phyloP scores from a whole-genome alignment of 2,888 invertebrate genomes.

The Rhagonycha lutea region DNA sequence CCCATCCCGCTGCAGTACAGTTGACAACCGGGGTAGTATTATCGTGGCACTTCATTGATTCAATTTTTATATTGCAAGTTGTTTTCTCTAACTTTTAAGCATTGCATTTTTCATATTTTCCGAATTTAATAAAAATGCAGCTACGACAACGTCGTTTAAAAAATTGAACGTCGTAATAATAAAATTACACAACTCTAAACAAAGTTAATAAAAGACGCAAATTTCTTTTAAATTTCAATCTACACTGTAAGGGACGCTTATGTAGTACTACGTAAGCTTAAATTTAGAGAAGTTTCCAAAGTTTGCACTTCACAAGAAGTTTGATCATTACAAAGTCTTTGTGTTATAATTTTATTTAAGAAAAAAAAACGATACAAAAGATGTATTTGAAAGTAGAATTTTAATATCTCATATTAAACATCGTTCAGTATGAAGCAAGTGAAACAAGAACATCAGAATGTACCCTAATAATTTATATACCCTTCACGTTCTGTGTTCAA shows the following conservation, averaged over 20 bases:
- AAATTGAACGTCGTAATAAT: not conserved
- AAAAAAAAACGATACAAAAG: not conserved
- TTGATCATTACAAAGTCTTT: not conserved
- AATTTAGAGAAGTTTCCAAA: not conserved
- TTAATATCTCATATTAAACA: not conserved
- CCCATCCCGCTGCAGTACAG: too few species aligned
- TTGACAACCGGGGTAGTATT: too few species aligned
- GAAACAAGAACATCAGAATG: constrained; percentile 3
- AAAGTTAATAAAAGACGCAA: not conserved
- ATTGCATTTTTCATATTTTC: not conserved
- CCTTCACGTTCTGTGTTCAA: constrained; percentile 16
- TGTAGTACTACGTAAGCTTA: not conserved
- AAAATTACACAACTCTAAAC: not conserved
- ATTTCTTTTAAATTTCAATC: not conserved
- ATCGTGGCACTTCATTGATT: not conserved
- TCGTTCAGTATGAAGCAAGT: not conserved
- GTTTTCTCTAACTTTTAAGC: not conserved
- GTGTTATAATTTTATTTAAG: not conserved
- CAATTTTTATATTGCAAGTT: not conserved
- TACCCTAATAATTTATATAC: constrained; percentile 19
- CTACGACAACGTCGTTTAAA: not conserved
- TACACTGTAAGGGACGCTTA: not conserved
- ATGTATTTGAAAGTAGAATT: not conserved
- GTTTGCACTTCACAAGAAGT: not conserved
- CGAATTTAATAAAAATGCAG: not conserved